A percentile compares a stretch with the other conserved stretches of the same genome.
Evolutionary conservation across 2,113 vertebrate genomes (phyloP).

Genomic region (Triplophysa tibetana): DNA sequence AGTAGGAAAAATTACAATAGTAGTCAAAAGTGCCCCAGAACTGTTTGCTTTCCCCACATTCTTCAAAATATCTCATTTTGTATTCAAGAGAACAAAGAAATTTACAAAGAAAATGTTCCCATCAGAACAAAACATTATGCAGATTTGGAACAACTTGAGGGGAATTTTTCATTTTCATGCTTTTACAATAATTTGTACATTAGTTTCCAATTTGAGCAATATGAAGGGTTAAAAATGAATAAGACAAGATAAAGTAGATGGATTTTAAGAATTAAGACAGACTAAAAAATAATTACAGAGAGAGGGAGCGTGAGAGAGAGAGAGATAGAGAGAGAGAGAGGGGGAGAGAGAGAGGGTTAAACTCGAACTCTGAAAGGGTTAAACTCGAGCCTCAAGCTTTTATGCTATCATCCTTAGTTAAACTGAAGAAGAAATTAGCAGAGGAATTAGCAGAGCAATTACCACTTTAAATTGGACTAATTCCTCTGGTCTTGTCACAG

Average conservation of each 20-base stretch:
- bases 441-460: slow-evolving; percentile 82
- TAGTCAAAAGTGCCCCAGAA: no score
- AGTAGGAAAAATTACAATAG: no score
- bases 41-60: no score
- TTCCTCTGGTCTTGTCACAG: slow-evolving; percentile 77
- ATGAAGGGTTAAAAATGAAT: slow-evolving; percentile 7
- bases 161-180: no score
- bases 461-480: slow-evolving; percentile 81
- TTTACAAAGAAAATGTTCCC: no score
- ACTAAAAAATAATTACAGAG: slow-evolving; percentile 30
- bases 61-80: no score
- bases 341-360: no score
- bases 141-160: no score
- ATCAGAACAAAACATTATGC: no score
- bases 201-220: not conserved
- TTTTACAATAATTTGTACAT: not conserved
- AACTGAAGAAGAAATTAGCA: slow-evolving; percentile 75
- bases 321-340: no score
- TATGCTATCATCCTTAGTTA: slow-evolving; percentile 72
- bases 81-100: no score
- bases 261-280: slow-evolving; percentile 4
- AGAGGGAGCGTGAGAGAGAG: slow-evolving; percentile 9
- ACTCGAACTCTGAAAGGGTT: slow-evolving; percentile 61
- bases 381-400: slow-evolving; percentile 70
- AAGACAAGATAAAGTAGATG: not conserved